Base-by-base conservation (phyloP, 2,113 vertebrate genomes). In the Proterorhinus semilunaris region DNA sequence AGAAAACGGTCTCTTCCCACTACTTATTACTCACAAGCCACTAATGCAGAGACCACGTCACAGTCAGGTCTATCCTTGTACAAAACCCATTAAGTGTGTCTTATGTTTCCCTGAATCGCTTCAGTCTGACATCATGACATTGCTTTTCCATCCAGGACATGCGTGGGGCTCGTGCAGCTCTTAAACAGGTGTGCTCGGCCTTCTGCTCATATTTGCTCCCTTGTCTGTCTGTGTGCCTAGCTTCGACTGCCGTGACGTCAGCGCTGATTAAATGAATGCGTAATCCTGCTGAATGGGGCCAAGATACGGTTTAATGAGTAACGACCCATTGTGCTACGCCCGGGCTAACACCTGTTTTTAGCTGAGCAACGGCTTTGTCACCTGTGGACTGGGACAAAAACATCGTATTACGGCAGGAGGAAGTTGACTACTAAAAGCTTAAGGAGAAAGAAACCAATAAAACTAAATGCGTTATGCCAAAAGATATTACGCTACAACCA, bases 301-400 rank as follows among this genome's bases (percentile, higher is more conserved):
- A 10, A 63, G 65, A 69, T 59, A 15, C 72, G 54, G 42, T 46
- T 12, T n/a, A 52, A 45, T 17, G 17, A 68, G 46, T 65, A 63
- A 58, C 47, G 45, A 52, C 62, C 27, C 65, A n/a, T 44, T 63
- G 62, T 21, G 49, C 21, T 21, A 7, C 48, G 5, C n/a, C 27
- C 58, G 7, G 59, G 61, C 64, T 68, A 65, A 77, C 74, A 70
- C 82, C 58, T 83, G 80, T 65, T 74, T 27, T 74, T 8, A 21
- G 54, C 43, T 15, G 64, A 75, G 75, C 46, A 63, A 63, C 49
- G 15, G 62, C 27, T 51, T 16, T 57, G 27, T 55, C 17, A 55
- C 17, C 53, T 54, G 58, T 16, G n/a, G 73, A 49, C 57, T 59
- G 75, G 73, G 69, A 70, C 13, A 46, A 15, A 48, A 55, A 55